A percentile compares a stretch with the other conserved stretches of the same genome.
Evolutionary conservation across 2,888 invertebrate genomes (phyloP).

Genomic region (Dasypogon diadema): DNA sequence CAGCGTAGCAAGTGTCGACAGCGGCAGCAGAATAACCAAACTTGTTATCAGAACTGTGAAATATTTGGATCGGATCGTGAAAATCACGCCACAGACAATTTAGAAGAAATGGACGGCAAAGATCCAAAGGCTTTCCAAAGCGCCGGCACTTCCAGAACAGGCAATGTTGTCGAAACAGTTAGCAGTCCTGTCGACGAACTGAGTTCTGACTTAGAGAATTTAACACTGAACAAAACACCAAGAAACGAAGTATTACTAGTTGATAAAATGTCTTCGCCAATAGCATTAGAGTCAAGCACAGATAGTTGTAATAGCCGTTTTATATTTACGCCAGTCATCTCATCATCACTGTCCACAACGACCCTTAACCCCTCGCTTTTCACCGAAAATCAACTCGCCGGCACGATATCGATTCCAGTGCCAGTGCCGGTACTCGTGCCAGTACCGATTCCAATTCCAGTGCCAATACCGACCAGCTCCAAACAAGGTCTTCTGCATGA

Average conservation of each 20-base stretch:
- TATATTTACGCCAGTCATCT: slow-evolving; percentile 25
- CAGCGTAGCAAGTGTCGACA: slow-evolving; percentile 1
- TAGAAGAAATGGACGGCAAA: background rate
- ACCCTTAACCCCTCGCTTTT: background rate
- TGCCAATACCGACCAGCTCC: background rate
- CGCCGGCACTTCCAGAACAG: background rate
- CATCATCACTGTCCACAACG: background rate
- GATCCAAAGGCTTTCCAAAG: background rate
- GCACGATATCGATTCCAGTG: slow-evolving; percentile 7
- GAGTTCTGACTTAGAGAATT: slow-evolving; percentile 30
- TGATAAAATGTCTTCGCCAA: slow-evolving; percentile 47
- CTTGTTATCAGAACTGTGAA: background rate
- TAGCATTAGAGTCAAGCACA: slow-evolving; percentile 19
- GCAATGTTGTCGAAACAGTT: background rate
- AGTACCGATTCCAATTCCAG: slow-evolving; percentile 42
- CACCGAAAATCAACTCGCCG: background rate
- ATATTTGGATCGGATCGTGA: background rate
- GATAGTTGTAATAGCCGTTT: slow-evolving; percentile 9
- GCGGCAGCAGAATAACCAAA: background rate
- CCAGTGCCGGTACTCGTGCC: slow-evolving; percentile 33
- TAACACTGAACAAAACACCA: slow-evolving; percentile 15
- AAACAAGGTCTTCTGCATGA: background rate
- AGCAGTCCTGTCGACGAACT: background rate
- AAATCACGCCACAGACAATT: background rate
- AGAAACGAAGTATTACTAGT: slow-evolving; percentile 25